phyloP scores from a whole-genome alignment of 2,113 vertebrate genomes.

The Polypterus bichir region DNA sequence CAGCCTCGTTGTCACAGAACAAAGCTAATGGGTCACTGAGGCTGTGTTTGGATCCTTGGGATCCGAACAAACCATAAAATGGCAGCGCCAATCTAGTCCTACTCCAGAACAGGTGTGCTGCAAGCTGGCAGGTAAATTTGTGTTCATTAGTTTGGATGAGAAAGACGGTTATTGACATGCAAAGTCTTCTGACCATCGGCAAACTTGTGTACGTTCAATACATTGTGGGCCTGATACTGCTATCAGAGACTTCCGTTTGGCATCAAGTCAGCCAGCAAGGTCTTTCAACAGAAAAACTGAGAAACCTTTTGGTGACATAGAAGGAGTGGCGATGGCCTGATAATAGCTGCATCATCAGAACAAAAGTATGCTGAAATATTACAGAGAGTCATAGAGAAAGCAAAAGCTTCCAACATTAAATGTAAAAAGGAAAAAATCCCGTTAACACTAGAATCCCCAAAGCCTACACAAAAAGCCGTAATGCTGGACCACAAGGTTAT shows the following conservation, averaged over 20 bases:
- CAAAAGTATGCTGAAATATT: conserved; percentile 27
- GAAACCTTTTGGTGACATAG: conserved; percentile 29
- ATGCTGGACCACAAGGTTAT: no score
- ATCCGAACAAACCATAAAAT: conserved; percentile 22
- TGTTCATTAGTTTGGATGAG: conserved; percentile 32
- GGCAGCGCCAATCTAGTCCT: conserved; percentile 25
- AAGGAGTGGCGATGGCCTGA: conserved; percentile 32
- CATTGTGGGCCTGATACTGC: conserved; percentile 30
- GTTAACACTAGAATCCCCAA: not conserved
- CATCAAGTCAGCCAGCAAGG: conserved; percentile 29
- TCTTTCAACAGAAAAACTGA: conserved; percentile 31
- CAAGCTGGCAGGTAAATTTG: conserved; percentile 25
- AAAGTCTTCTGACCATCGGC: conserved; percentile 36
- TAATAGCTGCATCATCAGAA: conserved; percentile 28
- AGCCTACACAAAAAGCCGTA: no score
- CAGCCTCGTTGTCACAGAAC: conserved; percentile 8
- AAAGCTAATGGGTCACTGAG: conserved; percentile 10
- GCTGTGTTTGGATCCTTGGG: conserved; percentile 15
- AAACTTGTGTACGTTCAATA: conserved; percentile 32
- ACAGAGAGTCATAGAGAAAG: conserved; percentile 28
- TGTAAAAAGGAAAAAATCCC: conserved; percentile 28
- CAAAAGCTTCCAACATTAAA: conserved; percentile 24
- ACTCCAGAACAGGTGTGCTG: conserved; percentile 20
- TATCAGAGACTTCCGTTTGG: conserved; percentile 28
- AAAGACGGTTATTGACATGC: conserved; percentile 36